Evolutionary conservation across 2,797 vertebrate species (phyloP).

Genomic region (Smutsia gigantea): DNA sequence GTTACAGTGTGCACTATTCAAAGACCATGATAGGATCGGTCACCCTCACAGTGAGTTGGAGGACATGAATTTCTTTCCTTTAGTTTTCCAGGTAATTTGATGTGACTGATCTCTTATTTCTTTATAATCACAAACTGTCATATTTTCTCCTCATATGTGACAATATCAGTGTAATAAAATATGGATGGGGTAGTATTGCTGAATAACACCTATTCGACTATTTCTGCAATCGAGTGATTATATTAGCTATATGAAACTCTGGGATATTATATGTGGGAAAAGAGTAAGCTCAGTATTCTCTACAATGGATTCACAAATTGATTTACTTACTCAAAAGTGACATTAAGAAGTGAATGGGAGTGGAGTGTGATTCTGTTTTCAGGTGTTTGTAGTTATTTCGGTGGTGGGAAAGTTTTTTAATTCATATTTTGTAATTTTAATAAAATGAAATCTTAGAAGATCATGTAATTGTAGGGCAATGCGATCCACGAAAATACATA

Average conservation of each 20-base stretch:
- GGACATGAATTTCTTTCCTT: constrained; percentile 2
- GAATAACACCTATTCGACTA: not conserved
- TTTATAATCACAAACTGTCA: not conserved
- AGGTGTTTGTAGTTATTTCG: not conserved
- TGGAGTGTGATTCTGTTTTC: not conserved
- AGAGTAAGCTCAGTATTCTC: not conserved
- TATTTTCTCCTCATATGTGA: not conserved
- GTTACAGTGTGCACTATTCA: not conserved
- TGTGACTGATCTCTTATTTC: not conserved
- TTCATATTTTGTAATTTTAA: not conserved
- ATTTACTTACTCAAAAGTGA: not conserved
- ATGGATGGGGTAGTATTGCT: not conserved
- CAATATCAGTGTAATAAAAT: not conserved
- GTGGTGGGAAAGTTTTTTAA: not conserved
- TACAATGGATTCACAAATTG: not conserved
- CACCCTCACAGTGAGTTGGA: not conserved
- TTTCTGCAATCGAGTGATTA: not conserved
- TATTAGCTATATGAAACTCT: not conserved
- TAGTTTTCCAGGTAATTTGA: not conserved
- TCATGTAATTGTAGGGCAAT: not conserved
- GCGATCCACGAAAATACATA: not conserved
- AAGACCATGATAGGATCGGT: not conserved
- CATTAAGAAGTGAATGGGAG: not conserved
- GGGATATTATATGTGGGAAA: not conserved
- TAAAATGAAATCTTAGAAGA: not conserved